Conservation (phyloP, 2,797 vertebrate species). For the Hypotaenidia okinawae region DNA sequence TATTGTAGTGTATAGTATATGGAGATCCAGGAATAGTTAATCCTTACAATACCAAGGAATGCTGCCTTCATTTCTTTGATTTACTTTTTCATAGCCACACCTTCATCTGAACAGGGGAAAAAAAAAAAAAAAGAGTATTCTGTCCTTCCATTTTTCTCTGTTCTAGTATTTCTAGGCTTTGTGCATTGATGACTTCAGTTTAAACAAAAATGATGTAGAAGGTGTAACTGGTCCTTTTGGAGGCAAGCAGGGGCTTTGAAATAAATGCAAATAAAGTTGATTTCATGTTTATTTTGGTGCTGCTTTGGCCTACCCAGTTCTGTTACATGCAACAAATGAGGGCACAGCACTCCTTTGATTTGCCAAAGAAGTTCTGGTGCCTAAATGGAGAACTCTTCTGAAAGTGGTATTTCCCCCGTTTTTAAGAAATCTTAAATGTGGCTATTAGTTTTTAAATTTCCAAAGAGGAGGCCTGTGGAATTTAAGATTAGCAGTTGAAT, state of each 20-base stretch:
- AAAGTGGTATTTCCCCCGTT: background rate
- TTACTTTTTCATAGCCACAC: constrained; percentile 46
- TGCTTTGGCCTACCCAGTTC: background rate
- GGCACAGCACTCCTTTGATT: background rate
- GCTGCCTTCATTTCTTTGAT: constrained; percentile 38
- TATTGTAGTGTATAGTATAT: background rate
- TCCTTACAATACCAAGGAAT: background rate
- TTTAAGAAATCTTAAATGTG: background rate
- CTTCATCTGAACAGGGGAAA: background rate
- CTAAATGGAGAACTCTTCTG: background rate
- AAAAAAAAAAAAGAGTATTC: rapidly evolving
- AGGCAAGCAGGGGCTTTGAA: background rate
- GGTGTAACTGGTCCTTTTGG: background rate
- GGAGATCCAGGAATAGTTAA: background rate
- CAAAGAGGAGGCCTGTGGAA: background rate
- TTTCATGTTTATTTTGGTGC: background rate
- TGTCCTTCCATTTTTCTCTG: background rate
- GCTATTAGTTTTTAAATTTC: background rate
- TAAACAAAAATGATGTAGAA: background rate
- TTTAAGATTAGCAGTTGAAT: background rate
- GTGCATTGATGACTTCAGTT: background rate
- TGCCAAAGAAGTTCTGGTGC: background rate
- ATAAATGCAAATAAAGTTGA: background rate
- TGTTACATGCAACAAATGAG: rapidly evolving
- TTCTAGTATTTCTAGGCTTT: background rate